These are phyloP conservation scores for Bagarius yarrelli DNA, from an alignment of 2,113 vertebrate genomes.

Conservation along the genomic window DNA sequence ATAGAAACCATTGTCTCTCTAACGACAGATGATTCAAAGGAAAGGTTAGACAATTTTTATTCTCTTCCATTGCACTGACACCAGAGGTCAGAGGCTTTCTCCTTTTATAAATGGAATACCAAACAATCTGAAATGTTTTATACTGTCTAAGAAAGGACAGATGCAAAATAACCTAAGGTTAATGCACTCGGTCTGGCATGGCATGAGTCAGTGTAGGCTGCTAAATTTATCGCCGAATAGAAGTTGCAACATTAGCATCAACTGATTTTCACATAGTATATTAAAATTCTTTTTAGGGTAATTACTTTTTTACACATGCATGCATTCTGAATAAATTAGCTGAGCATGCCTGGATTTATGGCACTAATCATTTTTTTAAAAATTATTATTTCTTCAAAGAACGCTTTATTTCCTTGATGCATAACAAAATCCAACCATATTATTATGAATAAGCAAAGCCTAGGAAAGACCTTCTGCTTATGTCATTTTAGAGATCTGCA, in stretches of 20 bases:
- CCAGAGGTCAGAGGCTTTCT: conserved; percentile 31
- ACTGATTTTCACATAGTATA: conserved; percentile 2
- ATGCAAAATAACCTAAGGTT: conserved; percentile 14
- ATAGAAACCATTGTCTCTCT: conserved; percentile 34
- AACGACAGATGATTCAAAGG: conserved; percentile 33
- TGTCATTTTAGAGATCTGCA: conserved; percentile 1
- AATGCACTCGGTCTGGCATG: background rate
- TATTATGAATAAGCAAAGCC: background rate
- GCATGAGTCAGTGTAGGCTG: background rate
- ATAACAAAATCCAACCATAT: background rate
- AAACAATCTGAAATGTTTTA: conserved; percentile 22
- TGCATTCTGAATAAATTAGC: conserved; percentile 34
- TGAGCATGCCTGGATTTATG: conserved; percentile 27
- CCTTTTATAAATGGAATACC: conserved; percentile 10
- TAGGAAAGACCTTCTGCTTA: background rate
- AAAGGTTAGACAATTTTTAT: conserved; percentile 27
- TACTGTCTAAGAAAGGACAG: conserved; percentile 8
- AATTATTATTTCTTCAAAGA: conserved; percentile 24
- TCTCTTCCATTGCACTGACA: conserved; percentile 14
- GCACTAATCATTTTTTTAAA: conserved; percentile 33
- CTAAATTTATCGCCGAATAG: background rate
- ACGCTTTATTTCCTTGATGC: conserved; percentile 17
- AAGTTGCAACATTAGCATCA: background rate
- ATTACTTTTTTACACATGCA: conserved; percentile 38
- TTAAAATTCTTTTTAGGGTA: conserved; percentile 21